These are phyloP conservation scores for Eonycteris spelaea DNA, from an alignment of 2,113 vertebrate species.

Conservation along the genomic window DNA sequence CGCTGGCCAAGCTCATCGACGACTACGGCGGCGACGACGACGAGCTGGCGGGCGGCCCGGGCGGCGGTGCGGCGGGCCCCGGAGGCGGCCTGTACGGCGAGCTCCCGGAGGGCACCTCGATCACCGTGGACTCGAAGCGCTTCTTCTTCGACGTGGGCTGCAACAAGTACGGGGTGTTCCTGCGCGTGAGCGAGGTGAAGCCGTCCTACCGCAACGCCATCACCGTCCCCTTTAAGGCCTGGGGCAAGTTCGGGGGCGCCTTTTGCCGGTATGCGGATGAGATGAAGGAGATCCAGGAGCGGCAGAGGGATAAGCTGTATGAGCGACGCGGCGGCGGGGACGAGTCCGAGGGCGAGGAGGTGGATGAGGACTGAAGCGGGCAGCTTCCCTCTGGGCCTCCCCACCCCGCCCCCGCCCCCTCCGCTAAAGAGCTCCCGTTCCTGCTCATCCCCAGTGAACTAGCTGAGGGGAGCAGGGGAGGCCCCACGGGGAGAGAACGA, in stretches of 20 bases:
- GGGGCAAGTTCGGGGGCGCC: conserved; percentile 96
- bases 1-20: conserved; percentile 98
- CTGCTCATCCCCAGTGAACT: conserved; percentile 12
- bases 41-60: conserved; percentile 86
- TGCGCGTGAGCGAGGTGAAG: conserved; percentile 97
- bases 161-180: conserved; percentile 98
- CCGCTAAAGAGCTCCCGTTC: background rate
- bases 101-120: conserved; percentile 95
- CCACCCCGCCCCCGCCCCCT: background rate
- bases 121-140: conserved; percentile 96
- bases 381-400: background rate
- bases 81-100: conserved; percentile 88
- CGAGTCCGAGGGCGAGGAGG: conserved; percentile 95
- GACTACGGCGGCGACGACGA: conserved; percentile 97
- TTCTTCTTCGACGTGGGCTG: conserved; percentile 98
- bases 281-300: conserved; percentile 98
- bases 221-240: conserved; percentile 97
- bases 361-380: conserved; percentile 92
- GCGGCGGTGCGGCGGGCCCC: conserved; percentile 79
- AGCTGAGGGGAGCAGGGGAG: background rate
- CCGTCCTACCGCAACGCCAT: conserved; percentile 98
- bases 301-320: conserved; percentile 93
- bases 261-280: conserved; percentile 96
- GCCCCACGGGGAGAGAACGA: background rate
- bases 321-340: conserved; percentile 88